Evolutionary conservation across 2,113 vertebrate genomes (phyloP), one percentile per base, ranked within the genome.

Genomic region (Phoenicopterus ruber): DNA sequence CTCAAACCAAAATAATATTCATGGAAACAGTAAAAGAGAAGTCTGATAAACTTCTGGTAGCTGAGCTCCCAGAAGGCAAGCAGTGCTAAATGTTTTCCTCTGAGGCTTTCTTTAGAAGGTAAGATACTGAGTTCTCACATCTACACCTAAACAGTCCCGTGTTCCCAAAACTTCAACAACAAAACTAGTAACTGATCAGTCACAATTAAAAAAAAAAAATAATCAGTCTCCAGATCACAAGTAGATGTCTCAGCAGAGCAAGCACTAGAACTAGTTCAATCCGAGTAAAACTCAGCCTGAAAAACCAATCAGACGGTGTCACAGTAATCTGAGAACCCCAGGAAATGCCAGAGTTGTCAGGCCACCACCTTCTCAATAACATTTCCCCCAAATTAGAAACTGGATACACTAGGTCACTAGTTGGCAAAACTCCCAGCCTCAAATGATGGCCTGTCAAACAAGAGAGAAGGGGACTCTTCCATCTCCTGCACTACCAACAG

Each of bases 301-400:
- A 83, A 95, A 95, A 72, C 15, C 24, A 70, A 85, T 88, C 77
- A 72, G 65, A 54, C 58, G 36, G 57, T 69, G 73, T 76, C 57
- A 87, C 16, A 57, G 94, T 85, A 87, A 96, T n/a, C 44, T 42
- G 83, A 97, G 91, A 94, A 80, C 10, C 17, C 17, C 73, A 91
- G 95, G 91, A 96, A 97, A 96, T 94, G 91, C 91, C 96, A 87
- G 36, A 93, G 77, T 76, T 92, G 72, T 90, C 94, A 95, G 49
- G 54, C 66, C 46, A 86, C 80, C 63, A 91, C 61, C 88, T 94
- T 94, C 94, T 96, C 94, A 86, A 3, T 91, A 95, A 82, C 88
- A 46, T 76, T 89, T 84, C 36, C 70, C 86, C 49, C 62, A 92
- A 57, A 85, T 94, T 91, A 94, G 95, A 96, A 96, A 94, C 91